Base-by-base conservation (phyloP, 2,113 vertebrate genomes). In the Apteryx mantelli region DNA sequence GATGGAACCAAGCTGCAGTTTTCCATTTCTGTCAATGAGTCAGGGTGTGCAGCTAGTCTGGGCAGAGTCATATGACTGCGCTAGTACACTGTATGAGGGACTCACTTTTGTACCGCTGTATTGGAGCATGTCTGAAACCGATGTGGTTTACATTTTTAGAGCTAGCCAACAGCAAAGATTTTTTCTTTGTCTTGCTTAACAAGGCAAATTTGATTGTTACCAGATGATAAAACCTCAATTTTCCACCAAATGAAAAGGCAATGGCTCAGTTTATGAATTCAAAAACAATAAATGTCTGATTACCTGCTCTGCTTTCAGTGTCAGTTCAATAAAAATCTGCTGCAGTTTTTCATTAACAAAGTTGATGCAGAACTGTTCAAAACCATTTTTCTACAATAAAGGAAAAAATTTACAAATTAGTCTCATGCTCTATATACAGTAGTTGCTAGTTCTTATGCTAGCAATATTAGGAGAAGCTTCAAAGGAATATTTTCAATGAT, bases 321-420 rank as follows among this genome's bases (percentile, higher is more conserved):
- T 99, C 89, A 99, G 97, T 95, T 99, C 99, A 77, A 99, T 99
- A 97, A 99, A 99, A 88, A 99, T 99, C 98, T 99, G 99, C 97
- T 99, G 99, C 28, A 99, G 97, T 91, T 99, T 99, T 96, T 99
- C 99, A 80, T 99, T 99, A 95, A 99, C 99, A 70, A 99, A 99
- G 98, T 99, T 99, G 97, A 99, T 99, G 97, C 99, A 99, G 93
- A 99, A 99, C 97, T 99, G 99, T 95, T 99, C 99, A 82, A 99
- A 99, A 83, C 99, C 99, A 89, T 99, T 99, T 99, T 99, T 99
- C 99, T 99, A 95, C 2, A 95, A 74, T 82, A 97, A 91, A 82
- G 19, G 44, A 93, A 97, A 74, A 65, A 85, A 76, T 73, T 73
- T 34, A 61, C 75, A 93, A 68, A 77, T 95, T 74, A 96, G 82